Base-by-base conservation (phyloP, 2,113 vertebrate genomes). In the Noturus placidus region DNA sequence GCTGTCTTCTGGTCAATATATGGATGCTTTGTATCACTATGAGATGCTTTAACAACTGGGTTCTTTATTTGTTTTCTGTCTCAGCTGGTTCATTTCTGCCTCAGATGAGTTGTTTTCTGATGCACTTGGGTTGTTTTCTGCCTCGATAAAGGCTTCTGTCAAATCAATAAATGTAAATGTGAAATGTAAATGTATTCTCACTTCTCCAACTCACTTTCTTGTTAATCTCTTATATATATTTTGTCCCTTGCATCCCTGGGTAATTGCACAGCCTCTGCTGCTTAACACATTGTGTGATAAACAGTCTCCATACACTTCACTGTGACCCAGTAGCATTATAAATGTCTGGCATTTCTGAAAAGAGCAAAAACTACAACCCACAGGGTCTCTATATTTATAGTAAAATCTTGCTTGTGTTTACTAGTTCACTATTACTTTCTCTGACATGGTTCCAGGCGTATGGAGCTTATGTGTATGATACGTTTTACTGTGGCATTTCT, bases 381-480 rank as follows among this genome's bases (percentile, higher is more conserved):
- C 27, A 52, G 5, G 5, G 2, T 54, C 27, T 54, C 76, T 79
- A 10, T 30, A 56, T 79, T 42, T 42, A 15, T 27, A 10, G 50
- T 79, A 30, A 79, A 79, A 30, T 25, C 27, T 20, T 9, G n/a
- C 6, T 79, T 79, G 50, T 79, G 50, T 79, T 79, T 4, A 54
- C 19, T 19, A 52, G 27, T 30, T 54, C 14, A 54, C 27, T 61
- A n/a, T 46, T n/a, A 27, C 33, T 76, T 30, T 17, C 46, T 54
- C 27, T 54, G 50, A 79, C 9, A 52, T n/a, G 46, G 42, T 11
- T 77, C 27, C 46, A 19, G 46, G 14, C 14, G 19, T 54, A 54
- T 76, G 77, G 50, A 54, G 61, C 4, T 46, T 69, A 63, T 88
- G 87, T 27, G 22, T 84, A 7, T 85, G 74, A 30, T 79, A 54